Percentiles rank a stretch among this genome's conserved stretches.
These are phyloP conservation scores for Saccopteryx bilineata DNA, from an alignment of 2,113 vertebrate genomes.

Conservation along the genomic window DNA sequence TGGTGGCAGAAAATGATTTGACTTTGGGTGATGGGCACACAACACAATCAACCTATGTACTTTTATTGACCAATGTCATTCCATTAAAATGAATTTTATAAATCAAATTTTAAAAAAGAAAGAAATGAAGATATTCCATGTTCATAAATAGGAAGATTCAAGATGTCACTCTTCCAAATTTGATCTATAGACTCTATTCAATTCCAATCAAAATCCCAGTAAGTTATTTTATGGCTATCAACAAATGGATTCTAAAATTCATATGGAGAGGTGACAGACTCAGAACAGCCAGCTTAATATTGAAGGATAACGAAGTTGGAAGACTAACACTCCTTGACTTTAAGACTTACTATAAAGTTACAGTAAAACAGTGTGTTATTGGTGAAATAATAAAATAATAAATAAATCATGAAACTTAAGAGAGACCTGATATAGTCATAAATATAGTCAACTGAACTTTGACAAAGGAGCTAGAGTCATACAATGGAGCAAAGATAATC, in stretches of 20 bases:
- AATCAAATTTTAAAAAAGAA: not conserved
- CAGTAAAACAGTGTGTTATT: not conserved
- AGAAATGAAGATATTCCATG: not conserved
- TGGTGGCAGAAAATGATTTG: too few relatives aligned
- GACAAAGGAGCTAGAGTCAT: not conserved
- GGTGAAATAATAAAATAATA: not conserved
- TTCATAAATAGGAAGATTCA: not conserved
- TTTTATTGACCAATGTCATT: too few relatives aligned
- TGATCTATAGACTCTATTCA: not conserved
- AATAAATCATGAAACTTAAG: not conserved
- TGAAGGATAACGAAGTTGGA: not conserved
- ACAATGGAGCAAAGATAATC: not conserved
- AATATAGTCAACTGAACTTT: not conserved
- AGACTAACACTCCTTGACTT: not conserved
- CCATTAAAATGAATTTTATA: too few relatives aligned
- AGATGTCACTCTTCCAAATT: not conserved
- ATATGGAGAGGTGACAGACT: not conserved
- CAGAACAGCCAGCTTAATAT: not conserved
- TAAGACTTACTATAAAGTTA: constrained; percentile 2
- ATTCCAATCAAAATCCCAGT: not conserved
- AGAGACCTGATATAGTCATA: not conserved
- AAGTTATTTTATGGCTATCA: not conserved
- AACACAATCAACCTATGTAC: too few relatives aligned
- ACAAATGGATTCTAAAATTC: not conserved
- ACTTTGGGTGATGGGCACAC: too few relatives aligned